These are phyloP conservation scores for Calyptommatus sinebrachiatus DNA, from an alignment of 2,113 vertebrate species.

Conservation along the genomic window DNA sequence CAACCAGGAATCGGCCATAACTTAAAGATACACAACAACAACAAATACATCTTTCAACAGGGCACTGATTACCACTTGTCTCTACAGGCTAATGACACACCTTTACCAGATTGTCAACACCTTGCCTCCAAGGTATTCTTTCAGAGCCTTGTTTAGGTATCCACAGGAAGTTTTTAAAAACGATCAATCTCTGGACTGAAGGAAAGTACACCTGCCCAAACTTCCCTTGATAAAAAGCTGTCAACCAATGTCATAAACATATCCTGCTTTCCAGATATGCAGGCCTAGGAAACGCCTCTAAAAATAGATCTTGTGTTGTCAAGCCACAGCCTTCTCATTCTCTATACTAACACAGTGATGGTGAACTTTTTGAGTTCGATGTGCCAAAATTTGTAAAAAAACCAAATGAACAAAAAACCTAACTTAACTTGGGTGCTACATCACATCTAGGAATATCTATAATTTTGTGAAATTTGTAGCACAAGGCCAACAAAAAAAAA, in stretches of 20 bases:
- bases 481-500: no score
- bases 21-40: no score
- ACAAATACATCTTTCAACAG: neutral
- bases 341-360: no score
- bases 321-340: neutral
- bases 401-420: no score
- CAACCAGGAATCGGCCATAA: no score
- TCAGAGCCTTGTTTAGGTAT: neutral
- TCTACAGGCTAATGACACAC: slow-evolving; percentile 21
- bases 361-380: neutral
- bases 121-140: slow-evolving; percentile 10
- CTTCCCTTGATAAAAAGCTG: slow-evolving; percentile 2
- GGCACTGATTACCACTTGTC: slow-evolving; percentile 14
- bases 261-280: neutral
- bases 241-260: neutral
- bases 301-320: neutral
- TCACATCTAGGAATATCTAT: no score
- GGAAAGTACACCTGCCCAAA: neutral
- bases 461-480: no score
- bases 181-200: neutral
- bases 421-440: no score
- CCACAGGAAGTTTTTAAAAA: neutral
- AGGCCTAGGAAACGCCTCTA: neutral
- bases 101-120: slow-evolving; percentile 24
- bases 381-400: no score